A percentile compares a stretch with the other conserved stretches of the same genome.
These are phyloP conservation scores for Bathynomus jamesi DNA, from an alignment of 1,140 invertebrate species.

Conservation along the genomic window DNA sequence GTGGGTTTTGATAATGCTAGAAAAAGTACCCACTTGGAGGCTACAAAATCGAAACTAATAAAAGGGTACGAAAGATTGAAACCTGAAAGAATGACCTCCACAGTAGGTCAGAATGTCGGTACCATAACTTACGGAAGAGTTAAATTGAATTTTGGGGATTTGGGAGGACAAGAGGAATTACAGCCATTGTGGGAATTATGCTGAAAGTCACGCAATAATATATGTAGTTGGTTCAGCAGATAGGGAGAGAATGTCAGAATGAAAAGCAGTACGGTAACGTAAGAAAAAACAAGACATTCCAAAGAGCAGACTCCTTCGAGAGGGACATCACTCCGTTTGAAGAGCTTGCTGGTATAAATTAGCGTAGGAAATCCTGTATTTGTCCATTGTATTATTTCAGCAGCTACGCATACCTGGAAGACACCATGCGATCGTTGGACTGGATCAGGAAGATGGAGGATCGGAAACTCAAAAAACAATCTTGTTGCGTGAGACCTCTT, in stretches of 20 bases:
- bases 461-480: too few relatives aligned
- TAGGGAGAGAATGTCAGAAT: slow-evolving; percentile 85
- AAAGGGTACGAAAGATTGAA: slow-evolving; percentile 91
- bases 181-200: slow-evolving; percentile 99
- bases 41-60: slow-evolving; percentile 92
- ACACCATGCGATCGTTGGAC: too few relatives aligned
- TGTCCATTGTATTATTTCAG: too few relatives aligned
- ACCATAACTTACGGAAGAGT: slow-evolving; percentile 86
- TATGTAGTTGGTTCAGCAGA: slow-evolving; percentile 97
- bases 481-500: too few relatives aligned
- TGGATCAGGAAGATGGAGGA: too few relatives aligned
- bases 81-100: slow-evolving; percentile 91
- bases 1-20: slow-evolving; percentile 97
- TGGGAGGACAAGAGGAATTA: slow-evolving; percentile 96
- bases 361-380: too few relatives aligned
- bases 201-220: slow-evolving; percentile 96
- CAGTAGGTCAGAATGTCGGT: slow-evolving; percentile 96
- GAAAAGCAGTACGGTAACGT: slow-evolving; percentile 87
- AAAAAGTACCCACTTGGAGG: slow-evolving; percentile 97
- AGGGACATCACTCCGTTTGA: too few relatives aligned
- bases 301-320: too few relatives aligned
- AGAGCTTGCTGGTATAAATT: too few relatives aligned
- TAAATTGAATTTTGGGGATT: slow-evolving; percentile 95
- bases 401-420: too few relatives aligned
- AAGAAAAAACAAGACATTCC: too few relatives aligned